Evolutionary conservation across 2,797 vertebrate species (phyloP).

Genomic region (Cetoscarus ocellatus): DNA sequence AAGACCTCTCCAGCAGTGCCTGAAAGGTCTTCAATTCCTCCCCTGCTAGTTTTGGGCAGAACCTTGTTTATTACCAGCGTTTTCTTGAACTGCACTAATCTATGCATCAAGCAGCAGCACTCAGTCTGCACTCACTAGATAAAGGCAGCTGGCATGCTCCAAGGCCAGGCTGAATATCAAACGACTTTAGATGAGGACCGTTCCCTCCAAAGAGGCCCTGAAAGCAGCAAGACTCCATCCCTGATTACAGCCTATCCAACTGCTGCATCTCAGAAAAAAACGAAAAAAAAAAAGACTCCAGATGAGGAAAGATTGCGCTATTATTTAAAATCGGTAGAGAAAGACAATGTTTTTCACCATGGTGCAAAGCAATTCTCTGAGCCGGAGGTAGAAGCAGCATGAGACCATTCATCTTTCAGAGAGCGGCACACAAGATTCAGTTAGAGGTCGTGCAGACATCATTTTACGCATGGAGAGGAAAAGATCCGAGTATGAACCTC

Average conservation of each 20-base stretch:
- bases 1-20: background rate
- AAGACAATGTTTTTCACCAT: conserved; percentile 62
- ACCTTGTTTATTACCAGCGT: conserved; percentile 47
- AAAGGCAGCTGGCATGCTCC: conserved; percentile 70
- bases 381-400: conserved; percentile 61
- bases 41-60: conserved; percentile 12
- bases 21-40: conserved; percentile 27
- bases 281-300: conserved; percentile 20
- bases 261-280: conserved; percentile 3
- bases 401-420: conserved; percentile 61
- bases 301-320: conserved; percentile 72
- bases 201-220: conserved; percentile 38
- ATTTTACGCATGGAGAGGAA: conserved; percentile 55
- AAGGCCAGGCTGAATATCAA: conserved; percentile 71
- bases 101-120: conserved; percentile 65
- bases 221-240: conserved; percentile 60
- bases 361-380: conserved; percentile 64
- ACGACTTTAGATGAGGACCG: conserved; percentile 51
- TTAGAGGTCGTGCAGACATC: conserved; percentile 63
- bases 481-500: conserved; percentile 51
- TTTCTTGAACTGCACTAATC: conserved; percentile 64
- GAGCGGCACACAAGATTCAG: conserved; percentile 47
- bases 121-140: conserved; percentile 68
- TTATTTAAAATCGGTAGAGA: conserved; percentile 75
- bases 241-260: conserved; percentile 63